Base-by-base conservation (phyloP, 2,888 invertebrate genomes). In the Melolontha melolontha region DNA sequence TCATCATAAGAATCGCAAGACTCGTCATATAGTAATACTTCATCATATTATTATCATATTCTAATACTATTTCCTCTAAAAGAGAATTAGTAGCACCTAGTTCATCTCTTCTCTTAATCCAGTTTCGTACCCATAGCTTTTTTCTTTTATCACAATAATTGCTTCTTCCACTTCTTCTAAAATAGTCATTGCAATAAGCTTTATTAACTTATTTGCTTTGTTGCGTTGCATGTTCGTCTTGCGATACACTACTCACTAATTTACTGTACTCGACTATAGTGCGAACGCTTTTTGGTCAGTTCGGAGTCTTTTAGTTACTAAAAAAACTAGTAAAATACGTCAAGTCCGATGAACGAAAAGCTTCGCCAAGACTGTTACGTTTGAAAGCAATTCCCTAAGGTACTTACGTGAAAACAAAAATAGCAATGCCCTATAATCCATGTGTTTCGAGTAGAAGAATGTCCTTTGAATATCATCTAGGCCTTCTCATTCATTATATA, bases 61-160 rank as follows among this genome's bases (percentile, higher is more conserved):
- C 72, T 51, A 66, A 68, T 70, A 68, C 72, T 64, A 72, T 64
- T 70, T 73, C 71, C 67, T 68, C 69, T 44, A 73, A 66, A 71
- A 72, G 70, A 67, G 62, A 70, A 71, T 69, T 72, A 59, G 70
- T 71, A 70, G 72, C 72, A 69, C 73, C 72, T 69, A 72, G 68
- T 66, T 71, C 52, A 69, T 73, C 66, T n/a, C n/a, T n/a, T n/a
- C 54, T 57, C 17, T 54, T 27, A 27, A 57, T 66, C 47, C 42
- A 41, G 41, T 66, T 44, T 66, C 47, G 54, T 47, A 66, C 34
- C 64, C 64, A 64, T 64, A 51, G 10, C 34, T 51, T 64, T 40
- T 64, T 64, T 63, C 27, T 14, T 22, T 50, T 51, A 40, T 64
- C 50, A 39, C 64, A 34, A 22, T 8, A 29, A 64, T 64, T 51